These are phyloP conservation scores for Ciconia nigra DNA, from an alignment of 2,797 vertebrate genomes.

Conservation along the genomic window DNA sequence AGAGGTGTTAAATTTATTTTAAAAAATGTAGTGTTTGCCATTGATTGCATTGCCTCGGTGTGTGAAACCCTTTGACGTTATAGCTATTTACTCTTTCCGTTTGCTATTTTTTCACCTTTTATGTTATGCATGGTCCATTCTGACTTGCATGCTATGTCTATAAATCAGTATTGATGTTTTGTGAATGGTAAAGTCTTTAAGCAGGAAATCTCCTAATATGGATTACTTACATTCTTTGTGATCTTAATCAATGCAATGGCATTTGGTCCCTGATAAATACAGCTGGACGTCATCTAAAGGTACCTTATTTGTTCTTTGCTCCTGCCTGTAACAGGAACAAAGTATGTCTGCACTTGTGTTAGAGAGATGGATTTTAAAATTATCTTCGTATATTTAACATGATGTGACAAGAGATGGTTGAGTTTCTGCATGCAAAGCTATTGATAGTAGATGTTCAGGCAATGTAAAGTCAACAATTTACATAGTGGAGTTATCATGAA, in stretches of 20 bases:
- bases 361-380: neutral
- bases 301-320: neutral
- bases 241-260: neutral
- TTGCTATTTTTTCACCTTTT: neutral
- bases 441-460: neutral
- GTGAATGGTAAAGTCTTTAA: neutral
- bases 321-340: neutral
- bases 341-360: neutral
- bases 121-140: neutral
- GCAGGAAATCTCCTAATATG: neutral
- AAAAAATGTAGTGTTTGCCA: neutral
- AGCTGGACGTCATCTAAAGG: neutral
- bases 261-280: neutral
- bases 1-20: neutral
- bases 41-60: neutral
- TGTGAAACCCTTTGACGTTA: neutral
- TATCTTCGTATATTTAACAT: neutral
- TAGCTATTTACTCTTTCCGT: neutral
- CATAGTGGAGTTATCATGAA: neutral
- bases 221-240: neutral
- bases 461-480: neutral
- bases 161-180: neutral
- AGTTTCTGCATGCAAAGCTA: neutral
- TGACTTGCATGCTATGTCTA: constrained; percentile 17
- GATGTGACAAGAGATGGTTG: neutral